phyloP scores from a whole-genome alignment of 2,113 vertebrate genomes.

The Tautogolabrus adspersus region DNA sequence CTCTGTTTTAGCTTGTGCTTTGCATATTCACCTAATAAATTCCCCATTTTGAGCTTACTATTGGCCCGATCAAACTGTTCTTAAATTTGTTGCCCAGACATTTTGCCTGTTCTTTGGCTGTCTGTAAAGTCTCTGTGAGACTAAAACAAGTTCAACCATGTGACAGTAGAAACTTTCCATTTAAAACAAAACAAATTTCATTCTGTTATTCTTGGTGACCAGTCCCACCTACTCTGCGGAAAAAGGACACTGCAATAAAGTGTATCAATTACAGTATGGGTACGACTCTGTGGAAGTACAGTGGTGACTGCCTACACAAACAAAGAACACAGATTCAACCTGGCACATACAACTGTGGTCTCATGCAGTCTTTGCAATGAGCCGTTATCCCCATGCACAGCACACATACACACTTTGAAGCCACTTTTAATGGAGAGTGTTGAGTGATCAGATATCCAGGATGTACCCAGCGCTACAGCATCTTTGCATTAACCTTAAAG shows the following conservation, averaged over 20 bases:
- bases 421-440: constrained; percentile 3
- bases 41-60: constrained; percentile 34
- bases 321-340: constrained; percentile 36
- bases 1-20: constrained; percentile 22
- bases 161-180: constrained; percentile 67
- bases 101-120: constrained; percentile 48
- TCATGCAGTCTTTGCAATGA: constrained; percentile 33
- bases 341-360: constrained; percentile 41
- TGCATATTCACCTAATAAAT: constrained; percentile 27
- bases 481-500: too few species aligned
- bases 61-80: constrained; percentile 30
- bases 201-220: constrained; percentile 65
- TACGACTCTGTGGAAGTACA: constrained; percentile 35
- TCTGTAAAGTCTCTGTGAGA: constrained; percentile 36
- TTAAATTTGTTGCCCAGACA: constrained; percentile 51
- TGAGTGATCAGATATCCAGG: neutral
- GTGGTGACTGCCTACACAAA: constrained; percentile 51
- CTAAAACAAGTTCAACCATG: constrained; percentile 50
- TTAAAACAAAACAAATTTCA: constrained; percentile 57
- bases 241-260: constrained; percentile 20
- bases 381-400: constrained; percentile 10
- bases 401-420: neutral
- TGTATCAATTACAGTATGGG: constrained; percentile 42
- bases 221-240: constrained; percentile 48
- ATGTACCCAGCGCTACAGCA: too few species aligned